Evolutionary conservation across 2,797 vertebrate species (phyloP).

Genomic region (Cyclopterus lumpus): DNA sequence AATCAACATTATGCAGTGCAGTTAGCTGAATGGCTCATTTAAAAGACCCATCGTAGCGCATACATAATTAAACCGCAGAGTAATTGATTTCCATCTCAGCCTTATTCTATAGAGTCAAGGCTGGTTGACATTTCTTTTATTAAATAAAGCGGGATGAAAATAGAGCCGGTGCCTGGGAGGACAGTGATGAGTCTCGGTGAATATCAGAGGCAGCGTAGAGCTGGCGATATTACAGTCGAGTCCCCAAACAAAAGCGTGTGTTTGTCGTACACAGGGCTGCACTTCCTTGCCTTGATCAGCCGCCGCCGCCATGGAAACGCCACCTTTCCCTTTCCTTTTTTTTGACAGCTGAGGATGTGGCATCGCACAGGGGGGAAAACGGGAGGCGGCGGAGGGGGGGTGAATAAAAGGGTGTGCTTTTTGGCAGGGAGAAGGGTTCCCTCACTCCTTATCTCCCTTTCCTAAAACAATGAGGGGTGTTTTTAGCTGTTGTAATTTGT

Average conservation of each 20-base stretch:
- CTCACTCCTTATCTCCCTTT: not conserved
- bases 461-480: not conserved
- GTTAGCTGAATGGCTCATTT: slow-evolving; percentile 62
- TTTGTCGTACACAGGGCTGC: slow-evolving; percentile 47
- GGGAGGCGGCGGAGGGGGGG: slow-evolving; percentile 14
- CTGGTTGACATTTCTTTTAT: slow-evolving; percentile 46
- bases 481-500: slow-evolving; percentile 2
- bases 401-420: slow-evolving; percentile 32
- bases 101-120: slow-evolving; percentile 54
- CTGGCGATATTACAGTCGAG: slow-evolving; percentile 33
- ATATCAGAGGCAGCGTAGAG: slow-evolving; percentile 29
- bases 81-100: slow-evolving; percentile 69
- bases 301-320: slow-evolving; percentile 70
- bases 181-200: slow-evolving; percentile 50
- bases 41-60: slow-evolving; percentile 45
- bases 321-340: slow-evolving; percentile 39
- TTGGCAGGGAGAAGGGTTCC: slow-evolving; percentile 48
- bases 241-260: slow-evolving; percentile 53
- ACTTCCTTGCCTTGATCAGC: slow-evolving; percentile 57
- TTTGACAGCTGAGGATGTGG: slow-evolving; percentile 53
- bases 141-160: slow-evolving; percentile 60
- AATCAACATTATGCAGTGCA: slow-evolving; percentile 63
- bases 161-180: slow-evolving; percentile 48
- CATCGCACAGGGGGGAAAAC: slow-evolving; percentile 27
- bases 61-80: slow-evolving; percentile 66